These are phyloP conservation scores for Carassius gibelio DNA, from an alignment of 2,113 vertebrate species.

Conservation along the genomic window DNA sequence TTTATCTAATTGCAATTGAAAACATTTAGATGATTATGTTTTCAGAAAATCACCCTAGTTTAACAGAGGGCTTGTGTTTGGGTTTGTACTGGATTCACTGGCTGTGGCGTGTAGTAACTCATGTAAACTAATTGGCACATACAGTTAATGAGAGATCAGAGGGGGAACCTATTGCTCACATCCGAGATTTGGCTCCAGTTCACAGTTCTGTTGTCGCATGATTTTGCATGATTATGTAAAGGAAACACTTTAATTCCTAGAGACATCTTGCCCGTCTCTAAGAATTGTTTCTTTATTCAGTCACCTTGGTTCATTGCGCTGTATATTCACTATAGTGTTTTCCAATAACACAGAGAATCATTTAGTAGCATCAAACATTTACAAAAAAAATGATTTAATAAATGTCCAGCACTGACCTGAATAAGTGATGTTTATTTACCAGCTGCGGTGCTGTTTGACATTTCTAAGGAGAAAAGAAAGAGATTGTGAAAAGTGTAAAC, in stretches of 20 bases:
- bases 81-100: constrained; percentile 21
- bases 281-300: constrained; percentile 9
- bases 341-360: too few species aligned
- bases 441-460: not conserved
- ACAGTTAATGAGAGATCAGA: constrained; percentile 60
- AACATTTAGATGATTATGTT: constrained; percentile 29
- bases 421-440: not conserved
- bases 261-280: not conserved
- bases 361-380: too few species aligned
- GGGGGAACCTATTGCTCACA: constrained; percentile 32
- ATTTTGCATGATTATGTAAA: constrained; percentile 65
- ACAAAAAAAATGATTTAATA: too few species aligned
- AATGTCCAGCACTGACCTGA: constrained; percentile 10
- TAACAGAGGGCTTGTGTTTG: constrained; percentile 34
- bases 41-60: constrained; percentile 29
- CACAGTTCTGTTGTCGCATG: constrained; percentile 50
- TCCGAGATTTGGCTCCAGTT: constrained; percentile 45
- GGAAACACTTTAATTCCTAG: constrained; percentile 44
- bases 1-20: constrained; percentile 6
- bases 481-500: not conserved
- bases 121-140: constrained; percentile 61
- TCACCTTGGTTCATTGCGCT: not conserved
- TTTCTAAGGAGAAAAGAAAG: not conserved
- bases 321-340: not conserved
- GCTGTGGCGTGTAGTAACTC: constrained; percentile 26